Conservation (phyloP, 1,140 invertebrate genomes). For the Idris sp. region DNA sequence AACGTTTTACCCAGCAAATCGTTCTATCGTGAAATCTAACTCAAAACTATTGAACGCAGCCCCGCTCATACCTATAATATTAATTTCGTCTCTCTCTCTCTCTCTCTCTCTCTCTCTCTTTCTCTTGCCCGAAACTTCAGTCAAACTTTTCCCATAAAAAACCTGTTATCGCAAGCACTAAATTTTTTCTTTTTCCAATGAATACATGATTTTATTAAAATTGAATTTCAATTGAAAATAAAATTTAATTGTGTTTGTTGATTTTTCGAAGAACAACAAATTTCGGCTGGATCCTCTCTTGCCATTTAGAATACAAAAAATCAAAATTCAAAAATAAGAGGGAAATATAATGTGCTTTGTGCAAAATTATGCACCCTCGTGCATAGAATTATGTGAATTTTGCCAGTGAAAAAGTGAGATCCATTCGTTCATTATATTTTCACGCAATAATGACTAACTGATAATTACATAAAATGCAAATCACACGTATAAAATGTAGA, state of each 20-base stretch:
- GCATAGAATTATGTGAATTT: too few relatives aligned
- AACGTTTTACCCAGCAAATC: slow-evolving; percentile 63
- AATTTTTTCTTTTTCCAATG: too few relatives aligned
- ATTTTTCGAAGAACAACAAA: too few relatives aligned
- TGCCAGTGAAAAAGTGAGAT: slow-evolving; percentile 18
- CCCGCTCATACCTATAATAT: too few relatives aligned
- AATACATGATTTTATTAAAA: slow-evolving; percentile 34
- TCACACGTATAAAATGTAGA: slow-evolving; percentile 47
- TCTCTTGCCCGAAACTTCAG: slow-evolving; percentile 44
- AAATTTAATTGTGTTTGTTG: slow-evolving; percentile 27
- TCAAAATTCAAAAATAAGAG: slow-evolving; percentile 1
- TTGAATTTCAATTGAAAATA: too few relatives aligned
- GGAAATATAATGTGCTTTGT: slow-evolving; percentile 2
- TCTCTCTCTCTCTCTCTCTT: too few relatives aligned
- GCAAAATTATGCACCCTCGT: slow-evolving; percentile 14
- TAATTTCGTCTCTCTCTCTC: too few relatives aligned
- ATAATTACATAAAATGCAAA: slow-evolving; percentile 58
- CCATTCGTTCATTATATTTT: slow-evolving; percentile 31
- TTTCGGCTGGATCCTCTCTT: too few relatives aligned
- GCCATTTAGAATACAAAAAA: too few relatives aligned
- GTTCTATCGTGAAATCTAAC: slow-evolving; percentile 57
- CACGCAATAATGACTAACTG: slow-evolving; percentile 23
- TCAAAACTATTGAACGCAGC: slow-evolving; percentile 61
- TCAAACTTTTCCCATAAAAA: too few relatives aligned
- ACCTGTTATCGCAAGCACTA: too few relatives aligned